phyloP scores from a whole-genome alignment of 2,888 invertebrate species.

The Cantharis nigra region DNA sequence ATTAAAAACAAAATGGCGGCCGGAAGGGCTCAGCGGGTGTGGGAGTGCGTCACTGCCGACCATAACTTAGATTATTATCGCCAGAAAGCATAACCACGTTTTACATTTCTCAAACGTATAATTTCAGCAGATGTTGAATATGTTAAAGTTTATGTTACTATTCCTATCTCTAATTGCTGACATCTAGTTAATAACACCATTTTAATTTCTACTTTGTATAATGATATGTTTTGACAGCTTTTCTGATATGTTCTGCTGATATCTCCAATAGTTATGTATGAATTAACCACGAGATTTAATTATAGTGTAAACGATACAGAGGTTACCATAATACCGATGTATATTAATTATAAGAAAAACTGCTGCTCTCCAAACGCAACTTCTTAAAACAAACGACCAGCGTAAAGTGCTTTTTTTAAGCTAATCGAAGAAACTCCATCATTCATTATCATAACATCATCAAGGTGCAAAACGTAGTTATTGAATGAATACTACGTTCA shows the following conservation, averaged over 20 bases:
- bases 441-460: constrained; percentile 2
- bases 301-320: not conserved
- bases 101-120: constrained; percentile 52
- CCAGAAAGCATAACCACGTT: constrained; percentile 50
- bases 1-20: constrained; percentile 52
- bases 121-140: constrained; percentile 55
- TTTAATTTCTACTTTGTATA: constrained; percentile 42
- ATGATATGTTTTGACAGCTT: constrained; percentile 50
- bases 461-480: not conserved
- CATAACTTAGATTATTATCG: constrained; percentile 55
- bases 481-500: not conserved
- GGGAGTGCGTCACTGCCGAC: constrained; percentile 54
- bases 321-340: too few relatives aligned
- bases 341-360: not conserved
- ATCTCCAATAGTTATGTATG: constrained; percentile 16
- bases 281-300: constrained; percentile 1
- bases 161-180: constrained; percentile 47
- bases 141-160: constrained; percentile 48
- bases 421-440: not conserved
- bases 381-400: not conserved
- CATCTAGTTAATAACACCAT: constrained; percentile 51
- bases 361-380: not conserved
- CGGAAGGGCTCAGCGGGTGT: constrained; percentile 55
- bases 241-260: constrained; percentile 34
- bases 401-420: not conserved